Evolutionary conservation across 1,140 invertebrate genomes (phyloP), one percentile per base, ranked within the genome.

Genomic region (Lutraria rhynchaena): DNA sequence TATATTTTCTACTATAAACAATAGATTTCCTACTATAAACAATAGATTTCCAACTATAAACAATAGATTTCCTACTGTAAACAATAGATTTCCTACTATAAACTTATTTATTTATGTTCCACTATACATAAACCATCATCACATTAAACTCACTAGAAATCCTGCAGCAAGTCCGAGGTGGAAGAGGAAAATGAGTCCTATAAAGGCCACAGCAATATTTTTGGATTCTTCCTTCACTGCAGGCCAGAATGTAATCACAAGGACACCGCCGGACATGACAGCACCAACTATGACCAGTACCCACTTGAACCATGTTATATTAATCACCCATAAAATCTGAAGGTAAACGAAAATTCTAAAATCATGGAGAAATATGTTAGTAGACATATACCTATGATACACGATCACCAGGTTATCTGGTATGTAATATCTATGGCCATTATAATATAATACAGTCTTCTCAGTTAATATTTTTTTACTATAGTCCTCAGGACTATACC

Each of bases 281-380:
- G 96, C 95, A 1, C 96, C 96, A 78, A 96, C 92, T 53, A 96
- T 92, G 0, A 98, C 96, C 51, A 99, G 93, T 31, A 95, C 86
- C 97, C 98, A 99, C 87, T 98, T 97, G 22, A 99, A 93, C 94
- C 95, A 95, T 4, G 93, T 93, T 11, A 98, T 95, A 35, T 92
- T 93, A 82, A 99, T 96, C 0, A 97, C 95, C 97, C 97, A 99
- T 7, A 99, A 92, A 86, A 99, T 90, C 94, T 94, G 83, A 41
- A 41, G 15, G 5, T 41, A 41, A 7, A 41, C 15, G 37, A 41
- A 41, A 41, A 41, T n/a, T n/a, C n/a, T n/a, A n/a, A n/a, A n/a
- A n/a, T n/a, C n/a, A n/a, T n/a, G n/a, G n/a, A n/a, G n/a, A n/a
- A n/a, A n/a, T n/a, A n/a, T n/a, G n/a, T n/a, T n/a, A n/a, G n/a